Conservation (phyloP, 2,888 invertebrate genomes). For the Aphodius sticticus region DNA sequence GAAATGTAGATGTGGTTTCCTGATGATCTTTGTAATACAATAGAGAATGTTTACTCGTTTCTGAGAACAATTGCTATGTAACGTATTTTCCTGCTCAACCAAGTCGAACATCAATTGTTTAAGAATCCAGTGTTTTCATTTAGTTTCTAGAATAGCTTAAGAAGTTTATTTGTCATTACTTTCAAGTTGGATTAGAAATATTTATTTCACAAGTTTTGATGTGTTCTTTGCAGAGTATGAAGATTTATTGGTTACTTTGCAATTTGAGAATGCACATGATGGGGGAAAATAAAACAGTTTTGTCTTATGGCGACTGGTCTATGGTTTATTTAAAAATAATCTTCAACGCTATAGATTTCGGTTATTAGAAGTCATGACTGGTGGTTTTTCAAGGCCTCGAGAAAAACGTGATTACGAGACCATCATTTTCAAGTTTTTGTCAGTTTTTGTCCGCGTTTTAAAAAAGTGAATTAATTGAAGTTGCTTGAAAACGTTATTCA, state of each 20-base stretch:
- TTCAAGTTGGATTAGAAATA: too few species aligned
- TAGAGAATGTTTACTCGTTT: conserved; percentile 16
- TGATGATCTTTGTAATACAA: not conserved
- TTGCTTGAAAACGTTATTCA: too few species aligned
- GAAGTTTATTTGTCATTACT: not conserved
- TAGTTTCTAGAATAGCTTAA: conserved; percentile 7
- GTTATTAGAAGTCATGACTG: too few species aligned
- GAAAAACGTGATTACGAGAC: too few species aligned
- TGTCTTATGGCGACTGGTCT: too few species aligned
- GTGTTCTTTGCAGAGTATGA: conserved; percentile 5
- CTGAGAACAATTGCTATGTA: not conserved
- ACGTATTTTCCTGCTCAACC: not conserved
- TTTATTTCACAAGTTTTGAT: too few species aligned
- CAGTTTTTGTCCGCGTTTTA: too few species aligned
- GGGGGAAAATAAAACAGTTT: not conserved
- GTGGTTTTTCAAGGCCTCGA: too few species aligned
- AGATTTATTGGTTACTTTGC: not conserved
- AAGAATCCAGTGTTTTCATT: not conserved
- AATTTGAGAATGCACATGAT: not conserved
- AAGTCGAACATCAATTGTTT: not conserved
- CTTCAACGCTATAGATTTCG: too few species aligned
- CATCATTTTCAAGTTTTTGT: too few species aligned
- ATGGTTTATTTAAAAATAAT: too few species aligned
- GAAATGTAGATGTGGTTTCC: not conserved
- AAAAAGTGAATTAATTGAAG: too few species aligned